phyloP scores from a whole-genome alignment of 2,888 invertebrate species.

The Lasioglossum pauxillum region DNA sequence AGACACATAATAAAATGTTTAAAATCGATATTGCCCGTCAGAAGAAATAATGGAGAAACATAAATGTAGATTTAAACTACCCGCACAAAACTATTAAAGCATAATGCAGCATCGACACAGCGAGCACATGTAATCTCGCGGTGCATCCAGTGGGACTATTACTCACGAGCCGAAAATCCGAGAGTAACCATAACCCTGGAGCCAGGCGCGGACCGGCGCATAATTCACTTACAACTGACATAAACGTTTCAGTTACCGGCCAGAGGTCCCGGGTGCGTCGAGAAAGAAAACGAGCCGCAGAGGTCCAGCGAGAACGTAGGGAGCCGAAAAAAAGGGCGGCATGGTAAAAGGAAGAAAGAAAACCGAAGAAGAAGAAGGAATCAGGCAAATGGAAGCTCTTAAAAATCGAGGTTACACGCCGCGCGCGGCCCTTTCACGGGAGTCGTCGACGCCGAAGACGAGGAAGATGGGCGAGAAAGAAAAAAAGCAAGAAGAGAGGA shows the following conservation, averaged over 20 bases:
- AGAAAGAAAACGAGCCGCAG: background rate
- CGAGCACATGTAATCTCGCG: background rate
- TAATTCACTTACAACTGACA: constrained; percentile 11
- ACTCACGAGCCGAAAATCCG: constrained; percentile 9
- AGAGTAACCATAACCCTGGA: constrained; percentile 5
- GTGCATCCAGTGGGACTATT: background rate
- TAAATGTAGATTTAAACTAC: background rate
- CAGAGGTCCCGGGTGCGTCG: background rate
- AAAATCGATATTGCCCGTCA: no score
- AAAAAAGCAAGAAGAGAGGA: constrained; percentile 41
- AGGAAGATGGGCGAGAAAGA: background rate
- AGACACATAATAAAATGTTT: no score
- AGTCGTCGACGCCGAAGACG: constrained; percentile 6
- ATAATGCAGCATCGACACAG: background rate
- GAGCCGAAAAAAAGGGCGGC: background rate
- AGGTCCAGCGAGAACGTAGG: background rate
- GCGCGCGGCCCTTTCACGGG: constrained; percentile 20
- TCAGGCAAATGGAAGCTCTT: constrained; percentile 12
- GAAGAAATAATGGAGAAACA: no score
- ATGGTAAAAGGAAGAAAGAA: background rate
- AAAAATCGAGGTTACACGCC: constrained; percentile 26
- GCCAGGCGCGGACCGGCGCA: background rate
- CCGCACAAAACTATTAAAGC: background rate
- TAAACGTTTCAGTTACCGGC: constrained; percentile 12
- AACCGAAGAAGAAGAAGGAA: background rate